Percentiles rank a stretch among this genome's conserved stretches.
Conservation (phyloP, 2,113 vertebrate species). For the Oophaga pumilio region DNA sequence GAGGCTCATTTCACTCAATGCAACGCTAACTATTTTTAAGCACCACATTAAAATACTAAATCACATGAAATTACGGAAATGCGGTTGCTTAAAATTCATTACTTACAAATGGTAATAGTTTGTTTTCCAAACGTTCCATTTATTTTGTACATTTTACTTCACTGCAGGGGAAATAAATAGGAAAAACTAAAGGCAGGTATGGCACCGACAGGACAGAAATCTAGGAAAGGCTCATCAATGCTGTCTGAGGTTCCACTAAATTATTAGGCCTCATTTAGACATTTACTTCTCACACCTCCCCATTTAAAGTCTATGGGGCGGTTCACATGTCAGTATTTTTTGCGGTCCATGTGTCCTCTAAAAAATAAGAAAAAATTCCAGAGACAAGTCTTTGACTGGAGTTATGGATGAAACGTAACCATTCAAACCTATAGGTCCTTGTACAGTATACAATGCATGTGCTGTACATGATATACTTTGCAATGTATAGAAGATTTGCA, state of each 20-base stretch:
- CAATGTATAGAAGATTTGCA: too few relatives aligned
- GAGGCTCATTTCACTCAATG: neutral
- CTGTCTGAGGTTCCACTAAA: neutral
- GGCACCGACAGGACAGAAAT: neutral
- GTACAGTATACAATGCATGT: too few relatives aligned
- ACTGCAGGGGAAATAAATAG: neutral
- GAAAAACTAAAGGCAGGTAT: neutral
- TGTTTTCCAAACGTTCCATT: neutral
- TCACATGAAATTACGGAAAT: neutral
- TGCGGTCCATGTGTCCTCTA: too few relatives aligned
- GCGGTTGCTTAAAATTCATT: neutral
- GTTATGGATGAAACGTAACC: too few relatives aligned
- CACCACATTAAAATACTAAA: neutral
- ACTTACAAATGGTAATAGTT: neutral
- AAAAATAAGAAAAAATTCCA: too few relatives aligned
- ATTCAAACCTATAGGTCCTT: too few relatives aligned
- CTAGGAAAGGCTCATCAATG: neutral
- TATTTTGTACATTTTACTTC: neutral
- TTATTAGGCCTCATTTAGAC: too few relatives aligned
- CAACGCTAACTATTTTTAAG: neutral
- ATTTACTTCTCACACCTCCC: too few relatives aligned
- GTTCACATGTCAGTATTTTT: too few relatives aligned
- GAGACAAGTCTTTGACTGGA: too few relatives aligned
- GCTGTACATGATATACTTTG: too few relatives aligned
- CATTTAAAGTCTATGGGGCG: too few relatives aligned